Conservation (phyloP, 2,113 vertebrate genomes). For the Myotis davidii region DNA sequence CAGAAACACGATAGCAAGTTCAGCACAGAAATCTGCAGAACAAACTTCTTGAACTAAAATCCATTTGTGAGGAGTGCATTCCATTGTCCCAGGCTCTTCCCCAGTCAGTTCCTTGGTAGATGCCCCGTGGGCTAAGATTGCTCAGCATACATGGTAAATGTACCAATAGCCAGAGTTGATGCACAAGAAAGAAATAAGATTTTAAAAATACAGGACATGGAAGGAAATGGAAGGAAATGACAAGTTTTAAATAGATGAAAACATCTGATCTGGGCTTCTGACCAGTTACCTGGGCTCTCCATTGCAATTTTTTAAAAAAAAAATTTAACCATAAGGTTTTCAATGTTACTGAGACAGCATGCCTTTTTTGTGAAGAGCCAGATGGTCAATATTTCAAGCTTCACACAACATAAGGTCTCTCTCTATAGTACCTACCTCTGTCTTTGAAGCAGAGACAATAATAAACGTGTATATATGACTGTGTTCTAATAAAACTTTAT, state of each 20-base stretch:
- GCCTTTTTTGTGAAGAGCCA: neutral
- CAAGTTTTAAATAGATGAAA: neutral
- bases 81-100: accelerated
- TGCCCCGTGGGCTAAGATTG: accelerated
- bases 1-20: neutral
- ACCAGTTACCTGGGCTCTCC: neutral
- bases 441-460: neutral
- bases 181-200: neutral
- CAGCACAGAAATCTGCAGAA: accelerated
- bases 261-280: neutral
- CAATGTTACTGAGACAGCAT: neutral
- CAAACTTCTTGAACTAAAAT: neutral
- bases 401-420: neutral
- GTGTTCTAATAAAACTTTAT: neutral
- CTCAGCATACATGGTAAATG: neutral
- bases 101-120: too few species aligned
- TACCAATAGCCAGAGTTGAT: neutral
- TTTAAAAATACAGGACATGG: neutral
- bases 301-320: neutral
- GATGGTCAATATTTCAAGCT: neutral
- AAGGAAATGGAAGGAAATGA: neutral
- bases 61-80: neutral
- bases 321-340: neutral
- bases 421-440: neutral
- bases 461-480: neutral